Percentiles rank a stretch among this genome's conserved stretches.
These are phyloP conservation scores for Ciconia nigra DNA, from an alignment of 2,797 vertebrate genomes.

Conservation along the genomic window DNA sequence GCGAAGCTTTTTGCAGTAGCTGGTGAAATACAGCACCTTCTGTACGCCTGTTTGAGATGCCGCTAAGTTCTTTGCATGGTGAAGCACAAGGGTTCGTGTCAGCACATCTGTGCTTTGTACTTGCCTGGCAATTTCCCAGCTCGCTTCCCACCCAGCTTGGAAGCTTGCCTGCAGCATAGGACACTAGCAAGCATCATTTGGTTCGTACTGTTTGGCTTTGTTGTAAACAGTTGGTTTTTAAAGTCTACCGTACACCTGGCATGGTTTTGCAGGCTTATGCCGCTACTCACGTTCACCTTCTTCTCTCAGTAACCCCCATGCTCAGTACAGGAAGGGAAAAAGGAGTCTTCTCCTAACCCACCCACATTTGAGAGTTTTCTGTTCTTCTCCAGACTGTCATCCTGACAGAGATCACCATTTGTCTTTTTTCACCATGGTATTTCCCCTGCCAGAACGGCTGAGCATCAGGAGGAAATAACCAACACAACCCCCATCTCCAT, in stretches of 20 bases:
- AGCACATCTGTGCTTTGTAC: background rate
- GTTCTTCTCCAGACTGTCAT: background rate
- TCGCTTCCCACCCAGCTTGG: background rate
- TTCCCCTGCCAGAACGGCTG: background rate
- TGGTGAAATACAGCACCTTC: background rate
- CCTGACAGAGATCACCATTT: background rate
- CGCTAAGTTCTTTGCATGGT: background rate
- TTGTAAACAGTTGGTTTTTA: background rate
- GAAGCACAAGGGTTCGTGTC: fast-evolving
- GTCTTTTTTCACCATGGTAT: background rate
- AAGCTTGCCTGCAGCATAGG: background rate
- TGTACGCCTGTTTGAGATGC: background rate
- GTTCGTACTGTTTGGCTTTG: background rate
- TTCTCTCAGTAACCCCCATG: background rate
- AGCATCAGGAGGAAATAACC: fast-evolving
- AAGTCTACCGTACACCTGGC: background rate
- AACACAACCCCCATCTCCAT: fast-evolving
- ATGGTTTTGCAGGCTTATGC: background rate
- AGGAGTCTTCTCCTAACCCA: background rate
- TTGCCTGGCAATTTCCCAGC: background rate
- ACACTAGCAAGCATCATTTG: background rate
- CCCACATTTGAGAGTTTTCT: background rate
- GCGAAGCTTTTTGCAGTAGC: background rate
- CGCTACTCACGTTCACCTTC: background rate
- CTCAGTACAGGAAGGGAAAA: background rate